Evolutionary conservation across 1,140 invertebrate species (phyloP), one percentile per base, ranked within the genome.

Genomic region (Drosophila takahashii): DNA sequence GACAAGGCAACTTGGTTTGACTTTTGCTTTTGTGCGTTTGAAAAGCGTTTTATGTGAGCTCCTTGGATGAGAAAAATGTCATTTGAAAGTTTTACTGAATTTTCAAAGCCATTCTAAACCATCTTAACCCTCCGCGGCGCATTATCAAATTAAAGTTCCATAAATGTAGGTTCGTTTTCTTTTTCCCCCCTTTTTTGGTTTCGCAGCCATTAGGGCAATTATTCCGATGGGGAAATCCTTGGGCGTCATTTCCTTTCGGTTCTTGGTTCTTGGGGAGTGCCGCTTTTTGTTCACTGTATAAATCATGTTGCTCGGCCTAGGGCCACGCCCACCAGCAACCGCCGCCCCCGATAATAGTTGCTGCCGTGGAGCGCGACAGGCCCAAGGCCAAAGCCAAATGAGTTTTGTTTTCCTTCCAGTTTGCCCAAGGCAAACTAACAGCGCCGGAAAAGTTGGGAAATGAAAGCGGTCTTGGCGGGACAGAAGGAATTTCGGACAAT

Each of bases 381-480:
- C 57, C 50, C 36, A 69, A 79, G 76, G 69, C 56, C 54, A 79
- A 53, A 77, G 72, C 60, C 69, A 70, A 85, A 81, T 86, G 56
- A 81, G 74, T 81, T 86, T 81, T 45, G 60, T 62, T 74, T 80
- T 81, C 15, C 42, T 52, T 74, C 75, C 57, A 65, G 50, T 74
- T 75, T 62, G 39, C 51, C 39, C 9, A 2, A 36, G 32, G 47
- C 57, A 57, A 57, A 51, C 39, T 29, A 54, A 52, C 26, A 37
- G 13, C 48, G 29, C 66, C 26, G 41, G 27, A 70, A 56, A 67
- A 52, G 37, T 36, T 45, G 32, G 36, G 2, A 65, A 69, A 41
- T 36, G 37, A 61, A 53, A 59, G 39, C 42, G 47, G 4, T 0
- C 15, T 48, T 47, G 18, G 26, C 4, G 16, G 15, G 15, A 36